Evolutionary conservation across 2,888 invertebrate genomes (phyloP).

Genomic region (Sphaerophoria taeniata): DNA sequence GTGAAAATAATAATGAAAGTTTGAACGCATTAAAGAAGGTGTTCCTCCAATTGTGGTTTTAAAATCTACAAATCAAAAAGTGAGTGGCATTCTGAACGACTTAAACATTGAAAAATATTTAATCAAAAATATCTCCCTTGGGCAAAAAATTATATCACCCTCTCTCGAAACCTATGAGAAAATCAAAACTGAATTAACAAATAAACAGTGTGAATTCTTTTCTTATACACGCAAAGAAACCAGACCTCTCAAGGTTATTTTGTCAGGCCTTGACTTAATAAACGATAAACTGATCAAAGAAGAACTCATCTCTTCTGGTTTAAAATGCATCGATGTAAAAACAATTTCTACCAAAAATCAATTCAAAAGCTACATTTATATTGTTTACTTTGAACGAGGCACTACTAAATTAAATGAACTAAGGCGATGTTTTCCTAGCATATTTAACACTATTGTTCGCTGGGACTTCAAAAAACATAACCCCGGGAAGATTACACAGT

Average conservation of each 20-base stretch:
- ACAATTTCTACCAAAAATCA: too few species aligned
- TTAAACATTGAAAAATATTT: too few species aligned
- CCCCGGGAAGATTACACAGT: slow-evolving; percentile 11
- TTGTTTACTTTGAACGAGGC: slow-evolving; percentile 19
- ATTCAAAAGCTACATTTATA: not conserved
- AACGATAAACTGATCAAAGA: not conserved
- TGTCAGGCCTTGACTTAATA: not conserved
- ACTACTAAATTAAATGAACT: too few species aligned
- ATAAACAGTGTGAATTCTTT: not conserved
- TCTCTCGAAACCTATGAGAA: not conserved
- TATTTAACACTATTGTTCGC: not conserved
- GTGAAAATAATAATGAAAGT: too few species aligned
- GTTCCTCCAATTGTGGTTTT: not conserved
- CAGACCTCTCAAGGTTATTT: not conserved
- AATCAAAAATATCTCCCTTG: too few species aligned
- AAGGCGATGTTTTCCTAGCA: not conserved
- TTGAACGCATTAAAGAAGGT: too few species aligned
- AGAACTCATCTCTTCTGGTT: not conserved
- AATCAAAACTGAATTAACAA: slow-evolving; percentile 2
- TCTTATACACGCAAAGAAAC: not conserved
- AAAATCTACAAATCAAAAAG: not conserved
- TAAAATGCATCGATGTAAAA: slow-evolving; percentile 4
- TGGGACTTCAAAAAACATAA: slow-evolving; percentile 17
- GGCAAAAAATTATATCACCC: not conserved
- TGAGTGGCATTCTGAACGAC: too few species aligned